These are phyloP conservation scores for Conger conger DNA, from an alignment of 2,113 vertebrate species.

Conservation along the genomic window DNA sequence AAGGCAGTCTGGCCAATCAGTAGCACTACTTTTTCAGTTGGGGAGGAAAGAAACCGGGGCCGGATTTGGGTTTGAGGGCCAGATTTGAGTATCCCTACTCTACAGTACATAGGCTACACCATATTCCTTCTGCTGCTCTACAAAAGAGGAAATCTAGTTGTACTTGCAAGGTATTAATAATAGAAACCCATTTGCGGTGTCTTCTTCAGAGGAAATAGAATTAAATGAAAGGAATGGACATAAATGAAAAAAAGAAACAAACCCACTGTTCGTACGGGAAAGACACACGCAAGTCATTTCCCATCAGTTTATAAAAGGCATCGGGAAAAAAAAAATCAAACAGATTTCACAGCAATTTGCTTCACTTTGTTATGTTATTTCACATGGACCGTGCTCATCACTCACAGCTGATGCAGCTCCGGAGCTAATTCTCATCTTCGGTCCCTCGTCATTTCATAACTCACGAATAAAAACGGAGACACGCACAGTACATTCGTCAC, in stretches of 20 bases:
- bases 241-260: background rate
- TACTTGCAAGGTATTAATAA: background rate
- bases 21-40: no score
- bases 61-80: no score
- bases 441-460: no score
- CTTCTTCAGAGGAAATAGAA: background rate
- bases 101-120: background rate
- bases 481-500: background rate
- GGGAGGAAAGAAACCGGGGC: no score
- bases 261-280: background rate
- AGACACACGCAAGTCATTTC: background rate
- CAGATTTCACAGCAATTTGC: background rate
- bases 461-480: no score
- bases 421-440: no score
- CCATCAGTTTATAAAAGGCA: background rate
- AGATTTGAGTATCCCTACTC: no score
- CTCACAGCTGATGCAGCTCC: no score
- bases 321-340: background rate
- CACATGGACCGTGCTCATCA: no score
- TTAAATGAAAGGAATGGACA: background rate
- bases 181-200: background rate
- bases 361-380: no score
- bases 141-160: background rate
- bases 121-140: background rate
- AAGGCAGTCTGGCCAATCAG: no score